Base-by-base conservation (phyloP, 2,888 invertebrate genomes). In the Mechanitis mazaeus region DNA sequence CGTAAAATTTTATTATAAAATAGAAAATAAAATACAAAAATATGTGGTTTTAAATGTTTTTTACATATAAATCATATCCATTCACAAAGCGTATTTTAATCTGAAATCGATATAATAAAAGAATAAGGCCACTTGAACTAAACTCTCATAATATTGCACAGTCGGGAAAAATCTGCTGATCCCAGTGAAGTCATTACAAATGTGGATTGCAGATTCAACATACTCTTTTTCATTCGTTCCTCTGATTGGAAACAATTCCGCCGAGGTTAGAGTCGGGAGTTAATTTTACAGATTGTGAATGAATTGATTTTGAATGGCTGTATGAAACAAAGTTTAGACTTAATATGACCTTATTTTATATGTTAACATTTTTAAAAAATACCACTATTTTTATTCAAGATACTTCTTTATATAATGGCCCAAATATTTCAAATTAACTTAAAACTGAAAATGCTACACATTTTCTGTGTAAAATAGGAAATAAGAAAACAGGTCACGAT, bases 231-330 rank as follows among this genome's bases (percentile, higher is more conserved):
- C 61, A 56, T 66, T 59, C 61, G 45, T 20, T 54, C 59, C 31
- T 50, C 58, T 59, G 61, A 64, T 64, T 62, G 55, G 53, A 64
- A 60, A 64, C 61, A 57, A 58, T 62, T 62, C 54, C 35, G 42
- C 55, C 3, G 7, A 53, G 42, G 50, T 59, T 46, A 60, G 53
- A 60, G 31, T 61, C 56, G 45, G 31, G 31, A 50, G 31, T 50
- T 50, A 58, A 58, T 45, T 60, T 60, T 56, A 33, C 45, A 54
- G 54, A 59, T 11, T 28, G 50, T 9, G 50, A 50, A 50, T 31
- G 31, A 31, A 50, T 50, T 50, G 50, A 50, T 50, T 50, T 50
- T 28, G 11, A 31, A 50, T 42, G 1, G 42, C 1, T 42, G 11
- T 9, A 42, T 42, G 9, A 42, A 42, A 9, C 9, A 9, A 42